Evolutionary conservation across 2,113 vertebrate species (phyloP).

Genomic region (Cromileptes altivelis): DNA sequence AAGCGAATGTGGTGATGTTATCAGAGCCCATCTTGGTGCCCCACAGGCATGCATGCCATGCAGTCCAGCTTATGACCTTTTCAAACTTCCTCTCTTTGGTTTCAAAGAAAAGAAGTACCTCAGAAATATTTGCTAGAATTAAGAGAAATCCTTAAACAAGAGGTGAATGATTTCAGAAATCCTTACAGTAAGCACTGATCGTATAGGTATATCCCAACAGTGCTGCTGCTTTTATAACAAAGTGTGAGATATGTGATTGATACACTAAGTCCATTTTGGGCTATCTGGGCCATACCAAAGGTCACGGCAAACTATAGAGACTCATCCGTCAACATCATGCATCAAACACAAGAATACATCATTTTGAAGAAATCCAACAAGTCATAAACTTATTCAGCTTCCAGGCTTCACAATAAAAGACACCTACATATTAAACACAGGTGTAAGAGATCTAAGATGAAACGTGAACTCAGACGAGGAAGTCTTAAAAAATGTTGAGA

Average conservation of each 20-base stretch:
- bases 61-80: not conserved
- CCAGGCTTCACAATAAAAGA: not conserved
- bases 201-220: too few species aligned
- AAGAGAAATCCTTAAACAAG: not conserved
- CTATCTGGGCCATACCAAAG: not conserved
- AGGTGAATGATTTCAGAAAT: not conserved
- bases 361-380: not conserved
- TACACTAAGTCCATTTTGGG: not conserved
- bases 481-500: not conserved
- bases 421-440: not conserved
- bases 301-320: not conserved
- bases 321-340: not conserved
- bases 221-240: not conserved
- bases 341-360: not conserved
- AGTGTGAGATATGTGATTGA: too few species aligned
- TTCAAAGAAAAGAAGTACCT: too few species aligned
- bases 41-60: not conserved
- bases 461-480: not conserved
- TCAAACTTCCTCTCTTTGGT: too few species aligned
- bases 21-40: not conserved
- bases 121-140: too few species aligned
- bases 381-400: not conserved
- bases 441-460: not conserved
- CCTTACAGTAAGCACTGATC: too few species aligned
- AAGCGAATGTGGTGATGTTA: not conserved